Percentiles rank a stretch among this genome's conserved stretches.
These are phyloP conservation scores for Chromobotia macracanthus DNA, from an alignment of 2,797 vertebrate species.

Conservation along the genomic window DNA sequence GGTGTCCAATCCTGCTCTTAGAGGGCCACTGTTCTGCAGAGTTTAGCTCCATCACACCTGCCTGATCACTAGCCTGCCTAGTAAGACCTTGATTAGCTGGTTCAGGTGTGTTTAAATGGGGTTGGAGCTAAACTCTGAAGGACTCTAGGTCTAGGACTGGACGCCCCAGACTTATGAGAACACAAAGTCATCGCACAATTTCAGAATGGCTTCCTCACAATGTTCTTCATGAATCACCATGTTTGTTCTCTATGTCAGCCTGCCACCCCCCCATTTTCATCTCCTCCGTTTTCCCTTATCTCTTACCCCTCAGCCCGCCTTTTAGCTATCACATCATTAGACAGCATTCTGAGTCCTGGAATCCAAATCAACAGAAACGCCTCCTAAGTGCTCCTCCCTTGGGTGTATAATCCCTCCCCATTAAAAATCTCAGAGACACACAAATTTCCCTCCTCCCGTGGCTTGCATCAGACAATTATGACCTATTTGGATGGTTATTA, in stretches of 20 bases:
- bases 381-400: constrained; percentile 46
- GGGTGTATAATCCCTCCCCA: constrained; percentile 34
- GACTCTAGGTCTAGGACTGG: too few relatives aligned
- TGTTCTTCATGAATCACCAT: neutral
- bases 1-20: too few relatives aligned
- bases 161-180: too few relatives aligned
- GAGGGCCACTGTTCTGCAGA: too few relatives aligned
- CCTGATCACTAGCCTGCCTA: too few relatives aligned
- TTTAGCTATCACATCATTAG: constrained; percentile 56
- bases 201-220: constrained; percentile 5
- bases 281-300: constrained; percentile 1
- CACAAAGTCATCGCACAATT: neutral
- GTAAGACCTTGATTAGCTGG: too few relatives aligned
- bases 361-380: constrained; percentile 44
- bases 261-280: neutral
- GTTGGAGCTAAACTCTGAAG: too few relatives aligned
- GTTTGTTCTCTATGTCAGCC: constrained; percentile 22
- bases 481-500: constrained; percentile 56
- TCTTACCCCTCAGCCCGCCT: constrained; percentile 15
- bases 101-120: too few relatives aligned
- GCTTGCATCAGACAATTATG: constrained; percentile 54
- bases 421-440: constrained; percentile 44
- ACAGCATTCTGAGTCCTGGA: constrained; percentile 23
- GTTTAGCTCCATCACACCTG: too few relatives aligned
- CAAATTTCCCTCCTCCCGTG: constrained; percentile 37